A percentile compares a stretch with the other conserved stretches of the same genome.
phyloP scores from a whole-genome alignment of 2,888 invertebrate genomes.

The Muschampia plurimacula region DNA sequence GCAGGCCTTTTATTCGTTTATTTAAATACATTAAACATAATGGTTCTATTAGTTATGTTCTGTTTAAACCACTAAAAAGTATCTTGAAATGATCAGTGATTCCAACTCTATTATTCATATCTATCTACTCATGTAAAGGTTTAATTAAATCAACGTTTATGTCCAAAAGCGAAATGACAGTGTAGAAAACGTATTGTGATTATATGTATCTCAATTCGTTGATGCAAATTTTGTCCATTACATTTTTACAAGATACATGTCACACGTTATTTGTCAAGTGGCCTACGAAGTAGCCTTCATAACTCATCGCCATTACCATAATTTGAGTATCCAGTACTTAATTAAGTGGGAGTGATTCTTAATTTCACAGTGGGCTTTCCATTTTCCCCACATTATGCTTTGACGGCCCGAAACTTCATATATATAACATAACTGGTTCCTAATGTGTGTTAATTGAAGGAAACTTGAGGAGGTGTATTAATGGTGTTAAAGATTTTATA shows the following conservation, averaged over 20 bases:
- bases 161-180: background rate
- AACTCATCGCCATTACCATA: constrained; percentile 50
- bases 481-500: background rate
- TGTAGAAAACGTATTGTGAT: background rate
- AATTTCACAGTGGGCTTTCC: constrained; percentile 47
- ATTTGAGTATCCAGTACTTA: constrained; percentile 42
- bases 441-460: constrained; percentile 28
- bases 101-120: constrained; percentile 7
- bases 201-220: background rate
- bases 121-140: background rate
- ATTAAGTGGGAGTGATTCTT: constrained; percentile 45
- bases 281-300: constrained; percentile 35
- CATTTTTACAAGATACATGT: background rate
- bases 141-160: background rate
- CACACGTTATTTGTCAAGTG: constrained; percentile 3
- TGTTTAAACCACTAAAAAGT: background rate
- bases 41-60: no score
- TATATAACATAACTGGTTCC: constrained; percentile 41
- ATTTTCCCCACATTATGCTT: constrained; percentile 43
- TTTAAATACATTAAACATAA: no score
- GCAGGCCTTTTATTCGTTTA: no score
- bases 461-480: constrained; percentile 17
- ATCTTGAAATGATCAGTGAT: constrained; percentile 21
- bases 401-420: constrained; percentile 33
- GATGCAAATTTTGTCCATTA: background rate